Percentiles rank a stretch among this genome's conserved stretches.
Conservation (phyloP, 1,140 invertebrate species). For the Papilio xuthus region DNA sequence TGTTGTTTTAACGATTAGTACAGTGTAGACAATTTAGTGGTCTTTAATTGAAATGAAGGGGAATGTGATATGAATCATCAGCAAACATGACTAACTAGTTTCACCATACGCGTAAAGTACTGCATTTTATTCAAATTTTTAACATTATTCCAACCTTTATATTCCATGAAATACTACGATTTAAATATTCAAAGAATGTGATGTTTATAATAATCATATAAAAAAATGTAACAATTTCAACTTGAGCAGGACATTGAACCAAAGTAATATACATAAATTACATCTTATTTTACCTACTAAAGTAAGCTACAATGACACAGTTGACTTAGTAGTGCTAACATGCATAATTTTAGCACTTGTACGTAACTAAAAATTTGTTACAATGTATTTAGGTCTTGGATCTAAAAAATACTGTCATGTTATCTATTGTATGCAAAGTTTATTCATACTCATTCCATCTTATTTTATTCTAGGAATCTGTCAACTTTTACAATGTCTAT, state of each 20-base stretch:
- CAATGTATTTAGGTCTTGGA: background rate
- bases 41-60: conserved; percentile 35
- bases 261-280: background rate
- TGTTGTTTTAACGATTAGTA: conserved; percentile 3
- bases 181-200: background rate
- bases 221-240: background rate
- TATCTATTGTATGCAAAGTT: background rate
- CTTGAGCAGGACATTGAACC: background rate
- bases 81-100: conserved; percentile 8
- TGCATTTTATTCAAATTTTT: conserved; percentile 9
- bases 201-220: background rate
- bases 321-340: conserved; percentile 1
- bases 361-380: background rate
- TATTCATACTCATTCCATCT: background rate
- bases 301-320: background rate
- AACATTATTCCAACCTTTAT: background rate
- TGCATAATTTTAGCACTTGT: background rate
- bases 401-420: background rate
- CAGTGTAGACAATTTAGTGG: conserved; percentile 12
- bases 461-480: too few relatives aligned
- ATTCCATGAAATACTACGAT: background rate
- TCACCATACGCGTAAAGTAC: conserved; percentile 7
- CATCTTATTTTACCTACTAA: background rate
- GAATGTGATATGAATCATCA: conserved; percentile 27
- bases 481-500: too few relatives aligned